These are phyloP conservation scores for Tetraneura akinire DNA, from an alignment of 1,140 invertebrate species.

Conservation along the genomic window DNA sequence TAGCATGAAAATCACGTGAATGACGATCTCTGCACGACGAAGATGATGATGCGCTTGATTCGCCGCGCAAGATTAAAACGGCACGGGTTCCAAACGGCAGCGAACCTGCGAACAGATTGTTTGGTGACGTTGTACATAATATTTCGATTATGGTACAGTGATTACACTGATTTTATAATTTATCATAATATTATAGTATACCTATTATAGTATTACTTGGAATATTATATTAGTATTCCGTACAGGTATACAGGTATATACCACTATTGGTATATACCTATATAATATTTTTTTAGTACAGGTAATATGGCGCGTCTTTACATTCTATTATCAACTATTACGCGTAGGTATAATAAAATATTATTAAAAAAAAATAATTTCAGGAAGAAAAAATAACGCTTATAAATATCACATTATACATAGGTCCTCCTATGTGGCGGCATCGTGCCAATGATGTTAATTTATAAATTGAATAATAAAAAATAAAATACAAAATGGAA, in stretches of 20 bases:
- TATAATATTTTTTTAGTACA: too few species aligned
- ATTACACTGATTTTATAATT: too few species aligned
- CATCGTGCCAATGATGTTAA: background rate
- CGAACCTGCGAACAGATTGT: background rate
- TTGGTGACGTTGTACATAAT: background rate
- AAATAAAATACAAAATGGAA: too few species aligned
- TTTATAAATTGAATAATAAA: background rate
- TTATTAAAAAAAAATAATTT: too few species aligned
- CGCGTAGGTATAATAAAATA: background rate
- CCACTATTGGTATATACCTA: too few species aligned
- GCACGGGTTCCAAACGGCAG: background rate
- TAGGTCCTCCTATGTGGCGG: background rate
- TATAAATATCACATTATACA: too few species aligned
- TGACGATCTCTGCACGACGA: background rate
- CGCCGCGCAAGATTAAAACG: background rate
- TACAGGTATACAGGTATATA: too few species aligned
- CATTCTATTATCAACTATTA: background rate
- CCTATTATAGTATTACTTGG: too few species aligned
- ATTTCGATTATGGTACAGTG: background rate
- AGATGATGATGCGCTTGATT: background rate
- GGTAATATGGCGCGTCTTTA: background rate
- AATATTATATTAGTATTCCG: too few species aligned
- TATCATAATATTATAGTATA: too few species aligned
- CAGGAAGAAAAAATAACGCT: too few species aligned
- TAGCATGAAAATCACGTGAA: background rate